Evolutionary conservation across 1,140 invertebrate species (phyloP).

Genomic region (Sitophilus oryzae): DNA sequence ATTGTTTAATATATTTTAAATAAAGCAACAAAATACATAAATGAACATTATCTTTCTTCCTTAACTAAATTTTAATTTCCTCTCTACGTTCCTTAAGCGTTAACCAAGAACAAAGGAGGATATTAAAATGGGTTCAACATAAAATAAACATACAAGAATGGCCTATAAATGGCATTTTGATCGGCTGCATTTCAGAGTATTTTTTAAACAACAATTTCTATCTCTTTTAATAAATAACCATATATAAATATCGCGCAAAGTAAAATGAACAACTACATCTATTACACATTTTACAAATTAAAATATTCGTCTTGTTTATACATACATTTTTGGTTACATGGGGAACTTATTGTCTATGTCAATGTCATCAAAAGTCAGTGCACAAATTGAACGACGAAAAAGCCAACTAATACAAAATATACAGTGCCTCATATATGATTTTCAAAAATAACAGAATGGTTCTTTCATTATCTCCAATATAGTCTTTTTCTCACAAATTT

Average conservation of each 20-base stretch:
- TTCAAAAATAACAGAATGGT: slow-evolving; percentile 6
- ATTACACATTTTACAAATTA: slow-evolving; percentile 19
- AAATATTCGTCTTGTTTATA: slow-evolving; percentile 17
- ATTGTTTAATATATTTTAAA: background rate
- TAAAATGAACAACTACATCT: slow-evolving; percentile 11
- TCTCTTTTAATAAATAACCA: slow-evolving; percentile 4
- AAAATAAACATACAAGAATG: slow-evolving; percentile 10
- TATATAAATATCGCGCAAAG: slow-evolving; percentile 15
- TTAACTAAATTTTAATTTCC: background rate
- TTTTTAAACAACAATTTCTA: background rate
- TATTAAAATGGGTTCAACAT: background rate
- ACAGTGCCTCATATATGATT: slow-evolving; percentile 13
- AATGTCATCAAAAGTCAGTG: slow-evolving; percentile 21
- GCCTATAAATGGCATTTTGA: slow-evolving; percentile 21
- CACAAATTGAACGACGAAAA: slow-evolving; percentile 13
- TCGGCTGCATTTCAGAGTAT: slow-evolving; percentile 15
- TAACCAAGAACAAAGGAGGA: background rate
- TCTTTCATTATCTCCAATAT: slow-evolving; percentile 16
- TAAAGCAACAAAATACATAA: background rate
- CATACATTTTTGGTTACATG: slow-evolving; percentile 24
- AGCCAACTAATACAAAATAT: slow-evolving; percentile 15
- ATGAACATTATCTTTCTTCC: no score
- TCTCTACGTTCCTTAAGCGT: background rate
- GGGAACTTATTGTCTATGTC: slow-evolving; percentile 20
- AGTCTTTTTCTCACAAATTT: slow-evolving; percentile 24